Conservation (phyloP, 2,888 invertebrate genomes). For the Campaea margaritaria region DNA sequence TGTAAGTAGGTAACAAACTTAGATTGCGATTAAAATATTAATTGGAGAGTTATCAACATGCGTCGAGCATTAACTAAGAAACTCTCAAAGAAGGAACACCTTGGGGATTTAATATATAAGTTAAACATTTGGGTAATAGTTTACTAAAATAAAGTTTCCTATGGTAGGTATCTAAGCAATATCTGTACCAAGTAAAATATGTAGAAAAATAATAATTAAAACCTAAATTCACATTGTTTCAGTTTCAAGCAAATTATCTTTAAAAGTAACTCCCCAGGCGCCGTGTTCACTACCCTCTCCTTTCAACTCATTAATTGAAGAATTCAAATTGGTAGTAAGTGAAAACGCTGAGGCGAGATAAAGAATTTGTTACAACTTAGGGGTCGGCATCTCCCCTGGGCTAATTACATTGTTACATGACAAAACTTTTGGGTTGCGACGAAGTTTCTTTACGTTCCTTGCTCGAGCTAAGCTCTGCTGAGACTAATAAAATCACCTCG, state of each 20-base stretch:
- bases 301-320: slow-evolving; percentile 53
- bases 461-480: slow-evolving; percentile 63
- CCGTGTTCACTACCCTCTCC: slow-evolving; percentile 42
- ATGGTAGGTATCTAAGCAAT: too few relatives aligned
- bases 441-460: slow-evolving; percentile 78
- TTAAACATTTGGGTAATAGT: slow-evolving; percentile 29
- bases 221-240: slow-evolving; percentile 10
- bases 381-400: slow-evolving; percentile 69
- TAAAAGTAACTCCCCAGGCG: slow-evolving; percentile 28
- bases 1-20: slow-evolving; percentile 63
- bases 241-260: slow-evolving; percentile 12
- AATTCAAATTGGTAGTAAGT: slow-evolving; percentile 70
- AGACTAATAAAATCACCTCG: slow-evolving; percentile 73
- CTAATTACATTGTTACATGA: slow-evolving; percentile 83
- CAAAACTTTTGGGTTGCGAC: slow-evolving; percentile 78
- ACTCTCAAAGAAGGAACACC: slow-evolving; percentile 35
- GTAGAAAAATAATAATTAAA: background rate
- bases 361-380: slow-evolving; percentile 76
- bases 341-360: slow-evolving; percentile 73
- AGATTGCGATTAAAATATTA: slow-evolving; percentile 69
- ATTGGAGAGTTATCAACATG: slow-evolving; percentile 46
- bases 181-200: too few relatives aligned
- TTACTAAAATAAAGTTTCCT: background rate
- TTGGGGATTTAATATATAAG: slow-evolving; percentile 36
- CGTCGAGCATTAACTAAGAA: slow-evolving; percentile 36